These are phyloP conservation scores for Xylota segnis DNA, from an alignment of 2,888 invertebrate genomes.

Conservation along the genomic window DNA sequence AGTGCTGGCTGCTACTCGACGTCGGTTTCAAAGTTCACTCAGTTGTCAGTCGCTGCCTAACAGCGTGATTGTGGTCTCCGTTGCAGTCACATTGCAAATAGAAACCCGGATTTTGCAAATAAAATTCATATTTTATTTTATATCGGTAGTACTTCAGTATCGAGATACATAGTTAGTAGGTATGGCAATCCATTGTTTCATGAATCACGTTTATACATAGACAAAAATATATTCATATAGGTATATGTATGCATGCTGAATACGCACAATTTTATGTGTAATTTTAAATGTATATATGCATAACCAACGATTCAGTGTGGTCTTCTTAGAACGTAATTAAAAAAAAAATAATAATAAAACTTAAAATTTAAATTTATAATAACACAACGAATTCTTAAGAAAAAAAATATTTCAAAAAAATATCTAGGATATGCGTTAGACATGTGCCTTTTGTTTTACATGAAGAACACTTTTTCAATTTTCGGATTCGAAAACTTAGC, in stretches of 20 bases:
- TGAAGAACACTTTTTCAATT: slow-evolving; percentile 98
- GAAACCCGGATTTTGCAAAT: slow-evolving; percentile 11
- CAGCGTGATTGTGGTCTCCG: no score
- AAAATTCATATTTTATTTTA: slow-evolving; percentile 40
- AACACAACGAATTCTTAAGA: slow-evolving; percentile 53
- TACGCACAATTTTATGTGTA: slow-evolving; percentile 21
- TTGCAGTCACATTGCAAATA: not conserved
- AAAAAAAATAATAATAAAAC: slow-evolving; percentile 42
- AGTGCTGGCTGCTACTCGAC: no score
- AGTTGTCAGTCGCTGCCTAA: no score
- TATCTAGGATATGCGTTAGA: slow-evolving; percentile 20
- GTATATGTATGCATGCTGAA: slow-evolving; percentile 11
- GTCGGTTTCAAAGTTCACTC: no score
- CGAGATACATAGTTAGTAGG: slow-evolving; percentile 51
- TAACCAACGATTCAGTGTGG: slow-evolving; percentile 52
- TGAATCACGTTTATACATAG: slow-evolving; percentile 52
- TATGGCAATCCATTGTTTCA: slow-evolving; percentile 46
- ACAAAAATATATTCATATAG: slow-evolving; percentile 60
- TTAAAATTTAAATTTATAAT: slow-evolving; percentile 60
- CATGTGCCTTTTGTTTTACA: slow-evolving; percentile 88
- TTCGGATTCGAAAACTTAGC: slow-evolving; percentile 95
- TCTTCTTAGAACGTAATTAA: slow-evolving; percentile 52
- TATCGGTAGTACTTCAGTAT: slow-evolving; percentile 65
- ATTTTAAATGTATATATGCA: slow-evolving; percentile 40
- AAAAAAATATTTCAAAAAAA: slow-evolving; percentile 27